Evolutionary conservation across 2,888 invertebrate genomes (phyloP).

Genomic region (Drosophila quinaria): DNA sequence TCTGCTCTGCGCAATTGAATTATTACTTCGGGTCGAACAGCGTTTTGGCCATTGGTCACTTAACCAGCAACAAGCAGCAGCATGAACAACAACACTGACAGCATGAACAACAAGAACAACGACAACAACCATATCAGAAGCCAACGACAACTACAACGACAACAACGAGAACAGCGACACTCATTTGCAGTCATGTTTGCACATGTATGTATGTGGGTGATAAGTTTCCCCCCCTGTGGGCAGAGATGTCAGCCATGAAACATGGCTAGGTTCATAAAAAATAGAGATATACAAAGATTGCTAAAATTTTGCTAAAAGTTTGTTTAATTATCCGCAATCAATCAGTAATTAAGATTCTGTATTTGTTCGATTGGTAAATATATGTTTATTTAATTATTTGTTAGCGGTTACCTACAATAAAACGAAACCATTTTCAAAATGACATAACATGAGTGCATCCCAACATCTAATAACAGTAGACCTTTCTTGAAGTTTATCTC

Average conservation of each 20-base stretch:
- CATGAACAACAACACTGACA: constrained; percentile 39
- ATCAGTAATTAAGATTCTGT: neutral
- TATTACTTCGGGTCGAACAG: constrained; percentile 76
- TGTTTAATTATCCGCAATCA: neutral
- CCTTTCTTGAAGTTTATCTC: too few relatives aligned
- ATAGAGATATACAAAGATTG: neutral
- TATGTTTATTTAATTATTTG: too few relatives aligned
- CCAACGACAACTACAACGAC: constrained; percentile 14
- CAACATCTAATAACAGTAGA: too few relatives aligned
- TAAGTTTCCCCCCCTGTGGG: constrained; percentile 18
- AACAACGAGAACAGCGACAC: constrained; percentile 50
- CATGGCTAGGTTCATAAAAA: constrained; percentile 23
- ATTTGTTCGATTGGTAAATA: too few relatives aligned
- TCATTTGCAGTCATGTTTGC: constrained; percentile 77
- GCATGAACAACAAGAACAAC: constrained; percentile 26
- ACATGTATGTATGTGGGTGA: constrained; percentile 13
- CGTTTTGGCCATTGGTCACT: constrained; percentile 71
- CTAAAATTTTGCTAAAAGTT: neutral
- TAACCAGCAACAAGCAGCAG: constrained; percentile 58
- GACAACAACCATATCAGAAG: constrained; percentile 39
- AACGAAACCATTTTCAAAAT: too few relatives aligned
- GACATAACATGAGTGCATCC: too few relatives aligned
- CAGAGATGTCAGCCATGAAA: constrained; percentile 37
- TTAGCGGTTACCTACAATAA: too few relatives aligned
- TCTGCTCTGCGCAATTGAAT: constrained; percentile 72